Evolutionary conservation across 2,113 vertebrate genomes (phyloP).

Genomic region (Leiothrix lutea): DNA sequence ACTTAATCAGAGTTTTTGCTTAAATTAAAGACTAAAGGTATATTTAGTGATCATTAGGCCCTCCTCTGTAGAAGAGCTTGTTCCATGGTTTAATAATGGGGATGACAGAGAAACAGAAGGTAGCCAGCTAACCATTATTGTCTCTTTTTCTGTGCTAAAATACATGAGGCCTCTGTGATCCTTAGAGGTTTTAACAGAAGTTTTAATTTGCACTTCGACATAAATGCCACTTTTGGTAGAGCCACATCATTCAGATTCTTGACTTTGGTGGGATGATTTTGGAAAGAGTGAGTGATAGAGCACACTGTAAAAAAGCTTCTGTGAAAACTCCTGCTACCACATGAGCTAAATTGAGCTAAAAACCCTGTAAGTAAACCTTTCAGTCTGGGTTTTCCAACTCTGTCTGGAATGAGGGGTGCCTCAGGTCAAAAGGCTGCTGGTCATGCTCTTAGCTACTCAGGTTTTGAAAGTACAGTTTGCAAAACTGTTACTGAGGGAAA

Average conservation of each 20-base stretch:
- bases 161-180: background rate
- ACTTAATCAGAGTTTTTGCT: slow-evolving; percentile 32
- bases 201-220: slow-evolving; percentile 10
- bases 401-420: background rate
- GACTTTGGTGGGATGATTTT: background rate
- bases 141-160: background rate
- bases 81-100: background rate
- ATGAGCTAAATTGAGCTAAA: background rate
- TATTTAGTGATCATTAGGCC: slow-evolving; percentile 51
- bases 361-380: background rate
- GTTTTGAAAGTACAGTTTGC: background rate
- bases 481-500: background rate
- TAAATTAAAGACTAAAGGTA: slow-evolving; percentile 56
- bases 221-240: background rate
- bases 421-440: background rate
- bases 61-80: background rate
- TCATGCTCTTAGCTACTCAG: background rate
- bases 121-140: slow-evolving; percentile 6
- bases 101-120: background rate
- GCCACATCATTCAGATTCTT: background rate
- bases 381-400: background rate
- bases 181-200: slow-evolving; percentile 1
- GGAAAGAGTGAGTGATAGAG: background rate
- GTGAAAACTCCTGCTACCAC: background rate
- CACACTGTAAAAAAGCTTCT: background rate